Evolutionary conservation across 2,888 invertebrate species (phyloP), one percentile per base, ranked within the genome.

Genomic region (Lacanobia oleracea): DNA sequence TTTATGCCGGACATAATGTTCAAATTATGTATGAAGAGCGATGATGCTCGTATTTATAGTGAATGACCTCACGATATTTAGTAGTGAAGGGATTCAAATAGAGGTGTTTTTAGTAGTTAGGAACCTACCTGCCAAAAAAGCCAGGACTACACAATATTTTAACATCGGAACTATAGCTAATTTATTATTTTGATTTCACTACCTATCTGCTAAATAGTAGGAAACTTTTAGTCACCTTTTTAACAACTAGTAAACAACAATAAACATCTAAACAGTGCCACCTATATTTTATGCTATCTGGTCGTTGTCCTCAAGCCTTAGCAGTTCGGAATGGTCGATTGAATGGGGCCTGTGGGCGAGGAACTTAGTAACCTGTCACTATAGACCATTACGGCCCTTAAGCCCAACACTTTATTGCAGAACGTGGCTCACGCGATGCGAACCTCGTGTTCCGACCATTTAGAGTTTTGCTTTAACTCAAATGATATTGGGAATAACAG

Each of bases 301-400:
- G 80, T 63, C 62, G 21, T 51, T 77, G 51, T 79, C 45, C 59
- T 10, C 21, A 14, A 37, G 59, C 43, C 40, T 60, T 53, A 69
- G 23, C 23, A 59, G 57, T 33, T 70, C 23, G 40, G 40, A 77
- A 77, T 54, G 21, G 77, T 16, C 53, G 45, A 59, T 70, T 70
- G 70, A 76, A 78, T 59, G 70, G 66, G 57, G 53, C 77, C 48
- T 76, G 78, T 76, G 81, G 77, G 81, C 81, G 81, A 70, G 54
- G 74, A 73, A 45, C 79, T 67, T 62, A 63, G 78, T 82, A 63
- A 68, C 62, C 73, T 56, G 78, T 68, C 78, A 68, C 50, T 66
- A 53, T 50, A 48, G 40, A 68, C 67, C 67, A 78, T 82, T 82
- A 82, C 21, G 51, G 62, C 65, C 65, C 67, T 72, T 72, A 77